Evolutionary conservation across 2,113 vertebrate species (phyloP).

Genomic region (Phycodurus eques): DNA sequence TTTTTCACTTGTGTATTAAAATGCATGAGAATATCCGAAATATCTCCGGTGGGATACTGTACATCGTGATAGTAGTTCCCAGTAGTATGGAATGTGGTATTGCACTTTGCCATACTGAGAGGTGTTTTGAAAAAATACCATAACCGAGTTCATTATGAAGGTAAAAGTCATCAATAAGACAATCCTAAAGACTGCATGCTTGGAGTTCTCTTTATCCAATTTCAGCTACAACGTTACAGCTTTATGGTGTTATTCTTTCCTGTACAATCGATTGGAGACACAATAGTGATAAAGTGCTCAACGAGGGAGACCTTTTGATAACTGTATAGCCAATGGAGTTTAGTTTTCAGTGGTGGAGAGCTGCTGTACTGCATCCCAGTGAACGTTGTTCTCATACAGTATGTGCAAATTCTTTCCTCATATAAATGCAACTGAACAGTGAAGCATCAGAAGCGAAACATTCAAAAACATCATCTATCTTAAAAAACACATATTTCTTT

Average conservation of each 20-base stretch:
- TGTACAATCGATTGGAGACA: conserved; percentile 32
- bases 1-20: no score
- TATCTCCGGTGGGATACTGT: neutral
- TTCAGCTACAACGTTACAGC: neutral
- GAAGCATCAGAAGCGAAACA: neutral
- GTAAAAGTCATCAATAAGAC: conserved; percentile 34
- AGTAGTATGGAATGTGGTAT: no score
- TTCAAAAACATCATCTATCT: neutral
- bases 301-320: conserved; percentile 28
- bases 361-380: neutral
- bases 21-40: neutral
- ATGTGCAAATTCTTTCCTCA: neutral
- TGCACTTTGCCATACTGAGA: neutral
- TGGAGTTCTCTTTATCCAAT: conserved; percentile 21
- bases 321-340: neutral
- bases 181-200: conserved; percentile 33
- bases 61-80: neutral
- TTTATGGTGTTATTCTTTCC: conserved; percentile 15
- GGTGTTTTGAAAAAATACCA: neutral
- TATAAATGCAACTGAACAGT: neutral
- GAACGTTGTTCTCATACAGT: neutral
- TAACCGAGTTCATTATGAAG: conserved; percentile 12
- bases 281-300: conserved; percentile 26
- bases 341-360: neutral
- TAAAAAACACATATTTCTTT: neutral